Percentiles rank a stretch among this genome's conserved stretches.
Conservation (phyloP, 92 coral and sea anemone genomes). For the Porites divaricata region DNA sequence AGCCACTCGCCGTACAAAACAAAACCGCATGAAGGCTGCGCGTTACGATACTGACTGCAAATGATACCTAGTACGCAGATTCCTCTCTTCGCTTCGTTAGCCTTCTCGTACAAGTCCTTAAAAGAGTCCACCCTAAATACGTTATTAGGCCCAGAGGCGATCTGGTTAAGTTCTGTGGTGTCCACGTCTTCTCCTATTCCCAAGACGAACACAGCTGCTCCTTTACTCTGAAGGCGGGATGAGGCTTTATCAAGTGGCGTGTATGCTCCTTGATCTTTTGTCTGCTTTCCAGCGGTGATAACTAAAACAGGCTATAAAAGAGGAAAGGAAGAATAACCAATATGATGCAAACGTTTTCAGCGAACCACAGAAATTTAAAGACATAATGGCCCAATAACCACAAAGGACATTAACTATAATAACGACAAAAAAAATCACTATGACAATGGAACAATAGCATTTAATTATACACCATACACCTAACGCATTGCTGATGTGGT, state of each 20-base stretch:
- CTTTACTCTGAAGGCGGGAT: conserved; percentile 10
- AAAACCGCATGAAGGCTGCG: neutral
- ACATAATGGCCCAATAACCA: no score
- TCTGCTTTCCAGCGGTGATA: conserved; percentile 2
- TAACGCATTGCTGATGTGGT: no score
- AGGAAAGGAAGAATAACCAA: neutral
- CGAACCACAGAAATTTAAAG: no score
- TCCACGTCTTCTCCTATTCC: conserved; percentile 23
- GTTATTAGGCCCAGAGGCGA: conserved; percentile 39
- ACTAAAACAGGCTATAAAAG: neutral
- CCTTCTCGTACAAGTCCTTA: neutral
- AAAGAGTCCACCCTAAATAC: neutral
- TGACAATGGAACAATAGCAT: no score
- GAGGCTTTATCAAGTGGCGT: neutral
- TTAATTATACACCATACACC: no score
- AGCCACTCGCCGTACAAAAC: neutral
- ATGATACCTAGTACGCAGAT: neutral
- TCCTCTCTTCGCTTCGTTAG: neutral
- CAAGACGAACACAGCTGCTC: conserved; percentile 47
- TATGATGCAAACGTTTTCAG: no score
- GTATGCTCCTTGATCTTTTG: neutral
- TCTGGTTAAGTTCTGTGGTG: neutral
- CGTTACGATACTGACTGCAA: neutral
- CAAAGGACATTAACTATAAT: no score
- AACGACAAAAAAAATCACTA: no score